Conservation (phyloP, 2,888 invertebrate species). For the Lycophotia porphyrea region DNA sequence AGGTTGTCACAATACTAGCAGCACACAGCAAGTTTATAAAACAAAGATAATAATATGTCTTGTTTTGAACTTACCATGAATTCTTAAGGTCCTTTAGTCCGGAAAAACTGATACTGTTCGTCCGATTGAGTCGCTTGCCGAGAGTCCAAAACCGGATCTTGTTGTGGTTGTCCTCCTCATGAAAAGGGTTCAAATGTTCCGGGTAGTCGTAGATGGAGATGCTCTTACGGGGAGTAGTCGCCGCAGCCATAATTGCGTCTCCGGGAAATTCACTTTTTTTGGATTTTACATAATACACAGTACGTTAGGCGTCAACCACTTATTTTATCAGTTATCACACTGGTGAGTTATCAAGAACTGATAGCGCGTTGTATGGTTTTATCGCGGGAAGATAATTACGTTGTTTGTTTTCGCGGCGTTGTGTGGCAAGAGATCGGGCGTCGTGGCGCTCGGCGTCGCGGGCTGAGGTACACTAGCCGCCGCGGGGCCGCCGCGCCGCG, state of each 20-base stretch:
- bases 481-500: constrained; percentile 54
- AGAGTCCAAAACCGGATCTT: constrained; percentile 91
- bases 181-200: constrained; percentile 94
- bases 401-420: constrained; percentile 83
- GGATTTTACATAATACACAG: constrained; percentile 87
- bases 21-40: constrained; percentile 36
- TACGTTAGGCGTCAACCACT: constrained; percentile 83
- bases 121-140: constrained; percentile 88
- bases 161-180: constrained; percentile 92
- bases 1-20: constrained; percentile 49
- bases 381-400: constrained; percentile 86
- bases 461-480: constrained; percentile 77
- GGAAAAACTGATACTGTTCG: constrained; percentile 91
- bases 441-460: constrained; percentile 81
- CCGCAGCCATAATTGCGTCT: constrained; percentile 81
- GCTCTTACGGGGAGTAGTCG: constrained; percentile 86
- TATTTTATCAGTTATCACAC: constrained; percentile 88
- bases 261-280: constrained; percentile 74
- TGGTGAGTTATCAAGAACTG: constrained; percentile 83
- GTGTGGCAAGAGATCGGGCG: constrained; percentile 66
- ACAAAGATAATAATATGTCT: constrained; percentile 15
- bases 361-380: constrained; percentile 85
- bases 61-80: constrained; percentile 88
- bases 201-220: constrained; percentile 93
- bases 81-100: constrained; percentile 90